These are phyloP conservation scores for Sorex fumeus DNA, from an alignment of 2,113 vertebrate species.

Conservation along the genomic window DNA sequence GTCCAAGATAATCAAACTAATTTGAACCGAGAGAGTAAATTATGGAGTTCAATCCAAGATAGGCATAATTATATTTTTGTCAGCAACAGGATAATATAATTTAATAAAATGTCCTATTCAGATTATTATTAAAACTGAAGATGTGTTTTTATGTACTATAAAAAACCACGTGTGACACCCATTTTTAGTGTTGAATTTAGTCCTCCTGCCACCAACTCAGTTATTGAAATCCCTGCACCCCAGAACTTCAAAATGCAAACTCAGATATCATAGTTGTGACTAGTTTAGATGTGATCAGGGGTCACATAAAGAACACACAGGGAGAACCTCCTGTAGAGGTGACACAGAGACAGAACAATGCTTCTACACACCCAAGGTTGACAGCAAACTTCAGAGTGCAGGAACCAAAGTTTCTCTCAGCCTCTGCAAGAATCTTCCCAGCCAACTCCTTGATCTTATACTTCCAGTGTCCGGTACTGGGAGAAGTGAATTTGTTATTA, in stretches of 20 bases:
- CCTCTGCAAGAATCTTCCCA: neutral
- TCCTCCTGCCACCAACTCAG: too few species aligned
- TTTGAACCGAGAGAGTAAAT: neutral
- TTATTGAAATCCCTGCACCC: neutral
- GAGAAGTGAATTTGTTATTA: neutral
- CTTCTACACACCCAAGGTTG: neutral
- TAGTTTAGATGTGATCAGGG: neutral
- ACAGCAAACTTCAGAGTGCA: neutral
- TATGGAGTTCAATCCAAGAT: neutral
- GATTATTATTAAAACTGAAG: neutral
- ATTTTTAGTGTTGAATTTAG: neutral
- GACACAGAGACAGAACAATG: neutral
- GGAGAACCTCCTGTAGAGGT: fast-evolving
- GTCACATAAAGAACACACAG: too few species aligned
- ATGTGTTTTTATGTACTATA: neutral
- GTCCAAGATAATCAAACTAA: neutral
- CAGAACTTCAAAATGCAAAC: neutral
- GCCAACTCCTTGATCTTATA: neutral
- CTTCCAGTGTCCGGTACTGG: neutral
- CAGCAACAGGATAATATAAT: neutral
- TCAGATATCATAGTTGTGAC: too few species aligned
- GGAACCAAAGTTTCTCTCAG: neutral
- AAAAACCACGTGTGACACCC: neutral
- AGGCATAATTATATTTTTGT: slow-evolving; percentile 3
- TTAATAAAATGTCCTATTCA: neutral